Evolutionary conservation across 1,140 invertebrate genomes (phyloP).

Genomic region (Pseudomyrmex pallidus): DNA sequence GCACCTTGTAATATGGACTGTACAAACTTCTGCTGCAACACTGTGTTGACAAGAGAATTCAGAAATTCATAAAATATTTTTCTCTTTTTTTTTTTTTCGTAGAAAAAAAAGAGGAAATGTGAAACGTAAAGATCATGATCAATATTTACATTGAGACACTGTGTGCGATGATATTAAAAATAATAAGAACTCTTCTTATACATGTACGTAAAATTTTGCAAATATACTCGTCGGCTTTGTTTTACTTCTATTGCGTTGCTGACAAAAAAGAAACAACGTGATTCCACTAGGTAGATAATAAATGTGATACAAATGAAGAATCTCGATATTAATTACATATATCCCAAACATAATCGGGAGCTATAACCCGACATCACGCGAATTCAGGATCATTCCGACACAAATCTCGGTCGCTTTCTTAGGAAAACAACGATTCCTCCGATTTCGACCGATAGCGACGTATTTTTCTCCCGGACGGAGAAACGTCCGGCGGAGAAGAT

Average conservation of each 20-base stretch:
- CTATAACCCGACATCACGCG: neutral
- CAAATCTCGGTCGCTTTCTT: constrained; percentile 1
- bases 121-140: neutral
- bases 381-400: neutral
- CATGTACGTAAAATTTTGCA: too few species aligned
- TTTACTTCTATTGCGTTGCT: too few species aligned
- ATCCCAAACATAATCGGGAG: neutral
- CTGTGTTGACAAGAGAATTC: constrained; percentile 2
- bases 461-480: constrained; percentile 65
- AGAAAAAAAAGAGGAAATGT: neutral
- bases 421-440: constrained; percentile 61
- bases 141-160: neutral
- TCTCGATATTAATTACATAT: neutral
- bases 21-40: constrained; percentile 6
- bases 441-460: constrained; percentile 68
- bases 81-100: neutral
- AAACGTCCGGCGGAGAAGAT: constrained; percentile 65
- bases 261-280: neutral
- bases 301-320: neutral
- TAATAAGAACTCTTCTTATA: too few species aligned
- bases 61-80: constrained; percentile 9
- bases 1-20: constrained; percentile 10
- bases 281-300: neutral
- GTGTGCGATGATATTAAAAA: too few species aligned
- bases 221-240: too few species aligned